Conservation (phyloP, 2,797 vertebrate genomes). For the Oreochromis mossambicus region DNA sequence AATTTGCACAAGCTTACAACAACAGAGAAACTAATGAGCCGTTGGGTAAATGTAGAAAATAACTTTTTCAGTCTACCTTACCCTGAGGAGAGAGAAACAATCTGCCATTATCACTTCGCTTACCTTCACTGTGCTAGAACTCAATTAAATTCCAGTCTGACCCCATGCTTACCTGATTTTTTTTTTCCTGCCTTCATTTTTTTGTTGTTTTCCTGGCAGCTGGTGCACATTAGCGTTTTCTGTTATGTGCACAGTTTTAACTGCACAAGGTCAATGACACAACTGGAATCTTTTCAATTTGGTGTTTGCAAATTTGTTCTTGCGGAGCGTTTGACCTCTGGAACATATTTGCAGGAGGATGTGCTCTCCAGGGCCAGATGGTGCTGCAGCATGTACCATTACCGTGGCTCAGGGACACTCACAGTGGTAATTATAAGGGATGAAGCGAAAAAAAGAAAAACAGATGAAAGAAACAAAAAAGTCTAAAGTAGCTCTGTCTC, state of each 20-base stretch:
- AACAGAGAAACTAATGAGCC: constrained; percentile 59
- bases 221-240: neutral
- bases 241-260: neutral
- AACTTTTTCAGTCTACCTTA: constrained; percentile 6
- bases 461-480: neutral
- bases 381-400: constrained; percentile 22
- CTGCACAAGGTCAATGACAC: constrained; percentile 40
- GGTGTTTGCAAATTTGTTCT: constrained; percentile 46
- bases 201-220: neutral
- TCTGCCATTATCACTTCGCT: constrained; percentile 12
- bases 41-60: neutral
- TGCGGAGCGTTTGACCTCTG: constrained; percentile 42
- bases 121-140: constrained; percentile 16
- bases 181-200: neutral
- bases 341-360: constrained; percentile 29
- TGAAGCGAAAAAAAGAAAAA: neutral
- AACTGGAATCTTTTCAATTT: constrained; percentile 35
- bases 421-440: neutral
- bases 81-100: constrained; percentile 7
- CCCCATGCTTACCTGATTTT: neutral
- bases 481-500: neutral
- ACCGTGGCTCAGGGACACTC: constrained; percentile 11
- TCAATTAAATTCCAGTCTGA: constrained; percentile 9
- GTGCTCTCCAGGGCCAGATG: constrained; percentile 50
- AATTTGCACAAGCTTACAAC: constrained; percentile 42